A percentile compares a stretch with the other conserved stretches of the same genome.
Evolutionary conservation across 2,113 vertebrate genomes (phyloP).

Genomic region (Pterocles orientalis): DNA sequence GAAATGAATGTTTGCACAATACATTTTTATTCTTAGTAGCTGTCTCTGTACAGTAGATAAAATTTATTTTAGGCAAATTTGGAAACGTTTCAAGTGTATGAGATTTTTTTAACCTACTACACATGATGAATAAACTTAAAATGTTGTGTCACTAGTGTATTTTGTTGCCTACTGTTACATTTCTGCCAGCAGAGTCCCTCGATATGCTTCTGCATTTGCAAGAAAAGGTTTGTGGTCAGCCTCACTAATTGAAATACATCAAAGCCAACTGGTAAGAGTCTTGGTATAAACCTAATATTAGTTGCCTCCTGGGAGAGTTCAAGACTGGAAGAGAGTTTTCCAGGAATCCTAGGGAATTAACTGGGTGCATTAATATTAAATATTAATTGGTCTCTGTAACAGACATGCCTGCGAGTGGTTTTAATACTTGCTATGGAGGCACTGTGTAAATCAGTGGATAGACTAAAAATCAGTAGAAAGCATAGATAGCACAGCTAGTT

Average conservation of each 20-base stretch:
- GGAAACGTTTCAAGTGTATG: slow-evolving; percentile 48
- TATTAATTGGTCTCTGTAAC: slow-evolving; percentile 43
- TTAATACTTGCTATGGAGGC: not conserved
- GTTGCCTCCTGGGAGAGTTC: slow-evolving; percentile 35
- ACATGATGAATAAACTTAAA: slow-evolving; percentile 22
- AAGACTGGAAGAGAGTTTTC: slow-evolving; percentile 50
- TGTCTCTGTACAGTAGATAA: slow-evolving; percentile 4
- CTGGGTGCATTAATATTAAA: slow-evolving; percentile 62
- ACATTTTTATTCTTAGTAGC: slow-evolving; percentile 22
- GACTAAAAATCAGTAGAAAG: slow-evolving; percentile 7
- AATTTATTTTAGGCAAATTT: slow-evolving; percentile 63
- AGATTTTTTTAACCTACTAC: slow-evolving; percentile 42
- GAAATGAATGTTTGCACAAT: not conserved
- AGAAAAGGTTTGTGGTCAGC: slow-evolving; percentile 1
- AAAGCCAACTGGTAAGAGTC: slow-evolving; percentile 30
- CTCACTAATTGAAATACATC: slow-evolving; percentile 22
- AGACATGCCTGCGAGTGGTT: not conserved
- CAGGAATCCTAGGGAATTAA: slow-evolving; percentile 58
- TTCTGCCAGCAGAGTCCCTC: slow-evolving; percentile 28
- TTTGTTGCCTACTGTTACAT: slow-evolving; percentile 7
- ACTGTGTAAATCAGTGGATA: not conserved
- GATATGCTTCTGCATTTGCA: not conserved
- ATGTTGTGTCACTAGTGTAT: slow-evolving; percentile 20
- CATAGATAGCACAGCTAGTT: not conserved
- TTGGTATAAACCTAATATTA: slow-evolving; percentile 31